Evolutionary conservation across 2,113 vertebrate species (phyloP).

Genomic region (Asarcornis scutulata): DNA sequence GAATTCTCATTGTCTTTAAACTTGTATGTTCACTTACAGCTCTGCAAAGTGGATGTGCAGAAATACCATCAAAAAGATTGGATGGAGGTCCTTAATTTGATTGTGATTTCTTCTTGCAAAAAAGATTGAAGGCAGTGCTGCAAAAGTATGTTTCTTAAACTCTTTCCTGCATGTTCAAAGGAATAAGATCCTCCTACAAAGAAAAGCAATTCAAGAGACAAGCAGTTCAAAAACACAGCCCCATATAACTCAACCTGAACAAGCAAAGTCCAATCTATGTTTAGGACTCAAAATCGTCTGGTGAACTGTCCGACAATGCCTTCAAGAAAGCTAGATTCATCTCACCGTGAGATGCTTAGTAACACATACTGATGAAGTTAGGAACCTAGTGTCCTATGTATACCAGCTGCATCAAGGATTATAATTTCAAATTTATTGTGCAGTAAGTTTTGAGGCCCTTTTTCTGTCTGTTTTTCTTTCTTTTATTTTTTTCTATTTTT

Average conservation of each 20-base stretch:
- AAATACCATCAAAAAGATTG: background rate
- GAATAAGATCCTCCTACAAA: background rate
- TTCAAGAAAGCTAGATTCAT: background rate
- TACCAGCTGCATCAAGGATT: background rate
- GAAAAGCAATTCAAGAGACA: background rate
- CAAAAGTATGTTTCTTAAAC: background rate
- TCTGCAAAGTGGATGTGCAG: background rate
- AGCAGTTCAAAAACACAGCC: background rate
- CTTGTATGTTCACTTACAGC: background rate
- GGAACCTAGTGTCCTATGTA: background rate
- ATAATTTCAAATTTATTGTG: background rate
- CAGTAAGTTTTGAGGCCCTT: background rate
- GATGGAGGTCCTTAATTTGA: background rate
- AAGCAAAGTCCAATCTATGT: background rate
- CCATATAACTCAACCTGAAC: fast-evolving
- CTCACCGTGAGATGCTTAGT: background rate
- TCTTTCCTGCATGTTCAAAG: background rate
- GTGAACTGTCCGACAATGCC: background rate
- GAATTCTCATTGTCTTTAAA: background rate
- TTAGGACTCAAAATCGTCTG: background rate
- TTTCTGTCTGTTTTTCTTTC: too few relatives aligned
- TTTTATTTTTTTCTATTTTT: background rate
- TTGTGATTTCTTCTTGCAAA: background rate
- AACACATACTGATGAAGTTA: background rate
- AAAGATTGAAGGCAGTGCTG: background rate